Evolutionary conservation across 1,140 invertebrate species (phyloP).

Genomic region (Heliconius congener): DNA sequence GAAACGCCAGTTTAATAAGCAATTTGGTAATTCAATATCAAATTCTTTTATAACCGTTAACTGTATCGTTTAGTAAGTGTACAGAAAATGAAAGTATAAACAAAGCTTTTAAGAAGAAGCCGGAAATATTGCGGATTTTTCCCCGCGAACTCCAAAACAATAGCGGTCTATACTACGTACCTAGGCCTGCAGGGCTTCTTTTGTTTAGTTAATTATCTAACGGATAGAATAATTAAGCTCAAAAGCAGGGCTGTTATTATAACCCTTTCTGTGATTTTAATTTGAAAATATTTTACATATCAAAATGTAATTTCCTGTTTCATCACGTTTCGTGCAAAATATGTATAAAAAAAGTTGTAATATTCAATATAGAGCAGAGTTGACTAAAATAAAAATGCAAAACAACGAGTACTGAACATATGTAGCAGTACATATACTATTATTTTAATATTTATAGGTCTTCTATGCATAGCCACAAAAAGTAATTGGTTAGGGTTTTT

Average conservation of each 20-base stretch:
- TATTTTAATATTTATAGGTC: no score
- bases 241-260: constrained; percentile 63
- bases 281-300: constrained; percentile 23
- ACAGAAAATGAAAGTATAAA: constrained; percentile 50
- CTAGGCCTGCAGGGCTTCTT: constrained; percentile 60
- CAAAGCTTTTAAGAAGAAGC: constrained; percentile 57
- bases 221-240: constrained; percentile 75
- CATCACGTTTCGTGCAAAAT: not conserved
- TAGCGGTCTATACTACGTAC: constrained; percentile 59
- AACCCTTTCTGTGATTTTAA: constrained; percentile 37
- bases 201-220: constrained; percentile 77
- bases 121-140: constrained; percentile 71
- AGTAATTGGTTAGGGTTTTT: no score
- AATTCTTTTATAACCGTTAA: constrained; percentile 52
- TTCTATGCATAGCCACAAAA: no score
- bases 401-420: not conserved
- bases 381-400: not conserved
- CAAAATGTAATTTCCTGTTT: not conserved
- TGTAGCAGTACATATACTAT: no score
- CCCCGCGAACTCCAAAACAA: constrained; percentile 71
- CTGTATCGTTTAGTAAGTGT: constrained; percentile 71
- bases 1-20: constrained; percentile 67
- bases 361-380: not conserved
- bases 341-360: not conserved
- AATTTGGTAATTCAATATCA: constrained; percentile 62